Evolutionary conservation across 2,113 vertebrate species (phyloP), one percentile per base, ranked within the genome.

Genomic region (Spermophilus dauricus): DNA sequence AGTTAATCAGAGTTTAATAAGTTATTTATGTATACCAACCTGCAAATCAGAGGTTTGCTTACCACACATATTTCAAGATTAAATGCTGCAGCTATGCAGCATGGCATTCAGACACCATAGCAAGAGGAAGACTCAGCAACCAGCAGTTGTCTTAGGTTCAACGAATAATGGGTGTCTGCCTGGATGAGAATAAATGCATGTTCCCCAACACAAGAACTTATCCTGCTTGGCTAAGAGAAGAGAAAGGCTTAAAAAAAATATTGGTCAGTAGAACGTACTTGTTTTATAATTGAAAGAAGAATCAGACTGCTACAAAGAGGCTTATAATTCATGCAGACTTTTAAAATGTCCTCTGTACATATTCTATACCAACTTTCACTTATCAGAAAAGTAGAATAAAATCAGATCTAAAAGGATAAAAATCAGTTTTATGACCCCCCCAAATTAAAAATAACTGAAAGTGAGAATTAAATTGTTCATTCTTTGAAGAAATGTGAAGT

Each of bases 401-500:
- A 4, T 78, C 93, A 89, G 58, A 80, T 72, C 63, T 76, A 84
- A 78, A 20, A 96, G 45, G 34, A 56, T 87, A 97, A 95, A 96
- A 97, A 48, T 24, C 45, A 87, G 42, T 76, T 88, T 84, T 93
- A 95, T 93, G 34, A 80, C 8, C 67, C 53, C 51, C 13, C 13
- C 14, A 92, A 95, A 73, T 95, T 76, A 97, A 75, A 94, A 93
- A 73, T 65, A 98, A 94, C 53, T 91, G 9, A 89, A 95, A 86
- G 32, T 93, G 61, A 94, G 65, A 94, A 92, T 51, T 94, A 85
- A 75, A 93, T 32, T 83, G 61, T 87, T 95, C 39, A 89, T 28
- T 80, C 37, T 51, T 86, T 96, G 69, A 96, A 96, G 97, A 98
- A 94, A 93, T 82, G 53, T 94, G 94, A 97, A 95, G 89, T 97